phyloP scores from a whole-genome alignment of 2,113 vertebrate species.

The Oxygymnocypris stewartii region DNA sequence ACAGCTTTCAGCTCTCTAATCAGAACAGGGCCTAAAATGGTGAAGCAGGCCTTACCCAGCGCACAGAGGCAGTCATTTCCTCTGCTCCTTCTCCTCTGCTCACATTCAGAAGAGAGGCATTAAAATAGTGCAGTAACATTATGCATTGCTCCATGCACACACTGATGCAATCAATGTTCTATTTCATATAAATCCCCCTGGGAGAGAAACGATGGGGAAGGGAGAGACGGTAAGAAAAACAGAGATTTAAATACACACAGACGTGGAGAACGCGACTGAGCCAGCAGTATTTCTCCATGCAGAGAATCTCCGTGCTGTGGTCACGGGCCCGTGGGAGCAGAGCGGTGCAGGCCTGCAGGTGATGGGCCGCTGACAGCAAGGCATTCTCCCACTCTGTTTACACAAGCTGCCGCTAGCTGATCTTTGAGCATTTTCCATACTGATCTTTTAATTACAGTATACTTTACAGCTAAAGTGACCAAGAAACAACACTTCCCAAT shows the following conservation, averaged over 20 bases:
- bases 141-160: slow-evolving; percentile 63
- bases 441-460: slow-evolving; percentile 1
- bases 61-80: slow-evolving; percentile 34
- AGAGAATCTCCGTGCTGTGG: not conserved
- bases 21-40: slow-evolving; percentile 52
- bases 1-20: slow-evolving; percentile 59
- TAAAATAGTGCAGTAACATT: slow-evolving; percentile 65
- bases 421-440: slow-evolving; percentile 11
- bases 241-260: not conserved
- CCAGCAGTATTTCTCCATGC: slow-evolving; percentile 21
- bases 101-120: slow-evolving; percentile 6
- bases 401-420: slow-evolving; percentile 3
- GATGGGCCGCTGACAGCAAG: slow-evolving; percentile 61
- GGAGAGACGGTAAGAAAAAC: slow-evolving; percentile 10
- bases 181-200: slow-evolving; percentile 63
- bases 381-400: not conserved
- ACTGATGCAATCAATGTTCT: slow-evolving; percentile 68
- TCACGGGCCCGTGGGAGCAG: slow-evolving; percentile 57
- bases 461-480: not conserved
- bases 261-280: not conserved
- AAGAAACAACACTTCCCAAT: not conserved
- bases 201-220: slow-evolving; percentile 43
- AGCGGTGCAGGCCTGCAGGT: slow-evolving; percentile 42
- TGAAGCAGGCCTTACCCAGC: slow-evolving; percentile 2
- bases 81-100: slow-evolving; percentile 5